phyloP scores from a whole-genome alignment of 2,888 invertebrate genomes.

The Hydroisotoma schaefferi region DNA sequence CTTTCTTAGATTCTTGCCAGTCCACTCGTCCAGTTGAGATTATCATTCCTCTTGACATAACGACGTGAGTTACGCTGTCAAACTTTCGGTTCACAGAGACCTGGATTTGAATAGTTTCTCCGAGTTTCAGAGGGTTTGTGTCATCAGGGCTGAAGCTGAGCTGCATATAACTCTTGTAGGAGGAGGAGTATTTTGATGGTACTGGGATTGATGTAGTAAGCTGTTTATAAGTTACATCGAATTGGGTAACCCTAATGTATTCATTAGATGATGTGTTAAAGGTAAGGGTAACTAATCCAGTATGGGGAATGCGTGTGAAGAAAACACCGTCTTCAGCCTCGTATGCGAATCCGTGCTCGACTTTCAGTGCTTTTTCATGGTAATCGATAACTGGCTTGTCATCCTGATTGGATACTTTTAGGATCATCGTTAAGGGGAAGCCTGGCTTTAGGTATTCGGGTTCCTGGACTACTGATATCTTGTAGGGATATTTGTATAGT shows the following conservation, averaged over 20 bases:
- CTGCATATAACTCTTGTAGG: slow-evolving; percentile 19
- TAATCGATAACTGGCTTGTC: slow-evolving; percentile 58
- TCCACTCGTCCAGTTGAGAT: slow-evolving; percentile 7
- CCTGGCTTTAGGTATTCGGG: slow-evolving; percentile 85
- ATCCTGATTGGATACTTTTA: slow-evolving; percentile 62
- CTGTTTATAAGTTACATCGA: slow-evolving; percentile 55
- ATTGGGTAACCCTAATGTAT: slow-evolving; percentile 62
- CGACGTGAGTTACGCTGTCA: slow-evolving; percentile 56
- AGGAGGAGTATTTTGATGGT: slow-evolving; percentile 3
- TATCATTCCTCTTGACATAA: slow-evolving; percentile 81
- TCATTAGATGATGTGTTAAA: slow-evolving; percentile 59
- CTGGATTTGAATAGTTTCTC: slow-evolving; percentile 6
- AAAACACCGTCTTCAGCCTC: slow-evolving; percentile 48
- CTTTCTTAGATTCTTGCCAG: not conserved
- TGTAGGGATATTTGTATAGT: slow-evolving; percentile 71
- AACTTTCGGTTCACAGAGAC: slow-evolving; percentile 10
- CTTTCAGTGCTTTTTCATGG: slow-evolving; percentile 53
- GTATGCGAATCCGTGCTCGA: slow-evolving; percentile 62
- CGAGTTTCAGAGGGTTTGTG: not conserved
- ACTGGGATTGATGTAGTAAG: slow-evolving; percentile 11
- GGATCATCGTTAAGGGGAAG: slow-evolving; percentile 64
- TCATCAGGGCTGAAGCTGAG: not conserved
- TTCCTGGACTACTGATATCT: slow-evolving; percentile 70
- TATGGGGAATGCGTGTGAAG: slow-evolving; percentile 53
- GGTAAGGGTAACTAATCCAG: slow-evolving; percentile 63